phyloP scores from a whole-genome alignment of 1,140 invertebrate genomes.

The Lepidurus packardi region DNA sequence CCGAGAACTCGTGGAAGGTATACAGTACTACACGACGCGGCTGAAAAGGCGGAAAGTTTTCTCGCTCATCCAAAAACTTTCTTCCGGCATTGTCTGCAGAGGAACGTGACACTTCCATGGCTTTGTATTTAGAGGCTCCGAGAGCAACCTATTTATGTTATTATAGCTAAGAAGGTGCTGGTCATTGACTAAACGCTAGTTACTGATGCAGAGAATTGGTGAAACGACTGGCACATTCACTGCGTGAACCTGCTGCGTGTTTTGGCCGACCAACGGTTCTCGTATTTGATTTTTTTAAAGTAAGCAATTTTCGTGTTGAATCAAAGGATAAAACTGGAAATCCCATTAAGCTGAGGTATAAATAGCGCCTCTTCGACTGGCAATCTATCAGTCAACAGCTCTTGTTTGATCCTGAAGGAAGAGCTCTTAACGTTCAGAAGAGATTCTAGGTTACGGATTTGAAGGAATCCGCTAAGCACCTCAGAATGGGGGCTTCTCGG shows the following conservation, averaged over 20 bases:
- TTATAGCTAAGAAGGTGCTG: not conserved
- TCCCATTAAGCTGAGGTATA: not conserved
- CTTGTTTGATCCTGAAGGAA: not conserved
- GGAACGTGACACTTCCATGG: not conserved
- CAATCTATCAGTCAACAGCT: not conserved
- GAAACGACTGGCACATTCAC: not conserved
- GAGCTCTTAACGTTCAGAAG: not conserved
- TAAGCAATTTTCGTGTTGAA: not conserved
- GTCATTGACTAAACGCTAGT: not conserved
- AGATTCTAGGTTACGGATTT: not conserved
- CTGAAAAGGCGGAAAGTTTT: not conserved
- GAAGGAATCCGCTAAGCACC: not conserved
- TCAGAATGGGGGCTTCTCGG: not conserved
- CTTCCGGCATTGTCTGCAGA: not conserved
- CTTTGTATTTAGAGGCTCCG: not conserved
- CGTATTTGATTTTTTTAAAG: not conserved
- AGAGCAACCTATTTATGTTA: not conserved
- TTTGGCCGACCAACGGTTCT: not conserved
- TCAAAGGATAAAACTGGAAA: not conserved
- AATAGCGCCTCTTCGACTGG: not conserved
- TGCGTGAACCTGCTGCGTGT: not conserved
- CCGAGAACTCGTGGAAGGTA: not conserved
- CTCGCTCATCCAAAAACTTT: conserved; percentile 9
- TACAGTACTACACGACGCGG: no score
- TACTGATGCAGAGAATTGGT: not conserved